Percentiles rank a stretch among this genome's conserved stretches.
These are phyloP conservation scores for Dorcus hopei DNA, from an alignment of 2,888 invertebrate species.

Conservation along the genomic window DNA sequence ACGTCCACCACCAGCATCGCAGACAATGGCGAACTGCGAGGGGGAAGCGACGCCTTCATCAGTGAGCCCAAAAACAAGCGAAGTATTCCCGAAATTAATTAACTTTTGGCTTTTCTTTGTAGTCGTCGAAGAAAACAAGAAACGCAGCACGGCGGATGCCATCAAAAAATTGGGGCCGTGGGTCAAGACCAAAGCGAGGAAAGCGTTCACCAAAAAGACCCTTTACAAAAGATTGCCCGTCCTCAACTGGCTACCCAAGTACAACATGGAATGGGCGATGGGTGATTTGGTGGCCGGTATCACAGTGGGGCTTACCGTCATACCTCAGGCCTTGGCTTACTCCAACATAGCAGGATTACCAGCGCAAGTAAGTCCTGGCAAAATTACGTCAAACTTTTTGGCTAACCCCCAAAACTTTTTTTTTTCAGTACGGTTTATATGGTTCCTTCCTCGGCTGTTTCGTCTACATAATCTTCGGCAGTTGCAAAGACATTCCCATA, in stretches of 20 bases:
- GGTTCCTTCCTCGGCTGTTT: slow-evolving; percentile 91
- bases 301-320: slow-evolving; percentile 89
- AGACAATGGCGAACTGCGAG: slow-evolving; percentile 49
- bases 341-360: slow-evolving; percentile 77
- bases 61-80: slow-evolving; percentile 44
- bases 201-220: slow-evolving; percentile 64
- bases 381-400: too few relatives aligned
- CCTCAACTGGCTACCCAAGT: slow-evolving; percentile 73
- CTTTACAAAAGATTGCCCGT: slow-evolving; percentile 73
- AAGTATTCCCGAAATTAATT: background rate
- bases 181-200: slow-evolving; percentile 49
- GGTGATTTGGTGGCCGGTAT: slow-evolving; percentile 89
- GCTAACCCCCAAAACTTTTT: slow-evolving; percentile 5
- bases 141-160: slow-evolving; percentile 22
- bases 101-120: slow-evolving; percentile 12
- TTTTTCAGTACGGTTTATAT: slow-evolving; percentile 80
- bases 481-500: slow-evolving; percentile 88
- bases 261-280: slow-evolving; percentile 67
- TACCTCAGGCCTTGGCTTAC: slow-evolving; percentile 85
- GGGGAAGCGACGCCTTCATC: slow-evolving; percentile 62
- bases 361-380: slow-evolving; percentile 54
- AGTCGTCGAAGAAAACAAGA: slow-evolving; percentile 33
- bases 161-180: slow-evolving; percentile 40
- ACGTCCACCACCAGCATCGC: slow-evolving; percentile 41
- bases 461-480: slow-evolving; percentile 86